Conservation (phyloP, 2,888 invertebrate species). For the Entomobrya multifasciata region DNA sequence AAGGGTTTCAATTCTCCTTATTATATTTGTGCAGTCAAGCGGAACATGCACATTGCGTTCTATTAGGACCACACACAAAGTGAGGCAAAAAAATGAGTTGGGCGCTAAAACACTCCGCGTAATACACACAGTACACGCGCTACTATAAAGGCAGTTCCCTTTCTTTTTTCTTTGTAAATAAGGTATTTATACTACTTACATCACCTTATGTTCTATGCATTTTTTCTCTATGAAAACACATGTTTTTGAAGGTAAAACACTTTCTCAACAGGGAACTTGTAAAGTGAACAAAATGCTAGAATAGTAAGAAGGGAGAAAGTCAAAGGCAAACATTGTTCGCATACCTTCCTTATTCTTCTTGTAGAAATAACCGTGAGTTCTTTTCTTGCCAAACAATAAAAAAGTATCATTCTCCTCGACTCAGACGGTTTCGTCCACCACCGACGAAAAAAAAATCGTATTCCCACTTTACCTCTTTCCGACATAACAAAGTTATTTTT, state of each 20-base stretch:
- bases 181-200: too few relatives aligned
- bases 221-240: neutral
- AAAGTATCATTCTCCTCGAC: neutral
- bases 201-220: too few relatives aligned
- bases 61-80: too few relatives aligned
- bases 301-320: constrained; percentile 16
- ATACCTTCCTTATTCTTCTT: neutral
- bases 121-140: constrained; percentile 1
- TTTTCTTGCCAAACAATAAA: constrained; percentile 40
- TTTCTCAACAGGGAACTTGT: neutral
- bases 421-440: too few relatives aligned
- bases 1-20: neutral
- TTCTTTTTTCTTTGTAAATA: neutral
- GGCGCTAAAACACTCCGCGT: too few relatives aligned
- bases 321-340: constrained; percentile 33
- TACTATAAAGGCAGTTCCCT: neutral
- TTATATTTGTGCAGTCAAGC: too few relatives aligned
- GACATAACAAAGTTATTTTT: constrained; percentile 18
- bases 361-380: constrained; percentile 18
- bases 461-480: neutral
- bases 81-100: too few relatives aligned
- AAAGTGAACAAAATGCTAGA: neutral
- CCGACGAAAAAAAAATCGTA: constrained; percentile 15
- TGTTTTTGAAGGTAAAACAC: neutral
- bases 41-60: too few relatives aligned